phyloP scores from a whole-genome alignment of 2,888 invertebrate genomes.

The Cataglyphis rosenhaueri region DNA sequence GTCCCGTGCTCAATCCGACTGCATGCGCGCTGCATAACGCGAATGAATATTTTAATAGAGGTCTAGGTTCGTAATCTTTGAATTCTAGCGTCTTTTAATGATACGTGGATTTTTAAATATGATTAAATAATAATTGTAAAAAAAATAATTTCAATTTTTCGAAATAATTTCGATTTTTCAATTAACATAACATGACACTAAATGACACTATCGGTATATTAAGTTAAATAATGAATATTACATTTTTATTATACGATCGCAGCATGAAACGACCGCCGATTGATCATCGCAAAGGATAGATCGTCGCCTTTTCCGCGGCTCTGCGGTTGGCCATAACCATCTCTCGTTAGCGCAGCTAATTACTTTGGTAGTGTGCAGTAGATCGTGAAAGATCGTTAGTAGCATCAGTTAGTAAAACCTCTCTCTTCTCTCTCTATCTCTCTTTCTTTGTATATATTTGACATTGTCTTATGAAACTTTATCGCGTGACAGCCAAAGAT shows the following conservation, averaged over 20 bases:
- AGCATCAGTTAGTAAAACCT: conserved; percentile 61
- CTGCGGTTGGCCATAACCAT: conserved; percentile 66
- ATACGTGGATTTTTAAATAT: conserved; percentile 12
- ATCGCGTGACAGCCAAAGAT: not conserved
- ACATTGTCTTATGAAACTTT: conserved; percentile 21
- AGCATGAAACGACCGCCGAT: conserved; percentile 46
- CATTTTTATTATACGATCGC: conserved; percentile 14
- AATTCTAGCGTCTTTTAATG: not conserved
- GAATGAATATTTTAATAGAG: conserved; percentile 35
- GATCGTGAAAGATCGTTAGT: conserved; percentile 71
- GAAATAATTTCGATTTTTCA: not conserved
- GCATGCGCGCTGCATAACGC: conserved; percentile 3
- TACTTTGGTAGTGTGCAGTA: conserved; percentile 66
- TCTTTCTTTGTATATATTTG: not conserved
- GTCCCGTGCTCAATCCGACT: not conserved
- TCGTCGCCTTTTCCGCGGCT: conserved; percentile 66
- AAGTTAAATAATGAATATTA: conserved; percentile 23
- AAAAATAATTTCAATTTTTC: not conserved
- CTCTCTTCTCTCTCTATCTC: conserved; percentile 6
- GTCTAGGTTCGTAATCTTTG: not conserved
- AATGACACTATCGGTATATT: not conserved
- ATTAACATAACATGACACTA: not conserved
- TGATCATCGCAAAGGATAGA: conserved; percentile 62
- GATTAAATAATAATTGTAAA: not conserved
- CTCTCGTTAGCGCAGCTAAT: conserved; percentile 73